A percentile compares a stretch with the other conserved stretches of the same genome.
Conservation (phyloP, 2,888 invertebrate species). For the Brachyptera risi region DNA sequence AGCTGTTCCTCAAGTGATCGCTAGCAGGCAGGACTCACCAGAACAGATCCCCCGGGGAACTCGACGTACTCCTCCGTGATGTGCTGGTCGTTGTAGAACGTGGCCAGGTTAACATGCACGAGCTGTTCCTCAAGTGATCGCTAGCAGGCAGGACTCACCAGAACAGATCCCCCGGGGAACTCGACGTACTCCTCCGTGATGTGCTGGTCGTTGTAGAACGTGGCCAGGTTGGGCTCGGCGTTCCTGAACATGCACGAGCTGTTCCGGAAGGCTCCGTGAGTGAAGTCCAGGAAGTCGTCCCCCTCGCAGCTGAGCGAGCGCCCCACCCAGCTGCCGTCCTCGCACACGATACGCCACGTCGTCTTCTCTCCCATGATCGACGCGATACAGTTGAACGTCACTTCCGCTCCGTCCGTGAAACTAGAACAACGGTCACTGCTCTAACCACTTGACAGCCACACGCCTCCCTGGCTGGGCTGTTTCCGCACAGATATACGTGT, state of each 20-base stretch:
- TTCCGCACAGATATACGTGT: too few species aligned
- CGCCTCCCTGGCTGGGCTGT: too few species aligned
- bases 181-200: conserved; percentile 72
- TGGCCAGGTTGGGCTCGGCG: conserved; percentile 73
- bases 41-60: too few species aligned
- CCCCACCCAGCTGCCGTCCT: conserved; percentile 81
- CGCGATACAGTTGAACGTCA: conserved; percentile 78
- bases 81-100: too few species aligned
- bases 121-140: too few species aligned
- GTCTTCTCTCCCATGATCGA: conserved; percentile 77
- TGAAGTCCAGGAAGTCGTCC: conserved; percentile 33
- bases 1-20: too few species aligned
- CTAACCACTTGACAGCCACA: too few species aligned
- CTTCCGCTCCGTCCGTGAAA: conserved; percentile 78
- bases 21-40: too few species aligned
- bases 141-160: conserved; percentile 58
- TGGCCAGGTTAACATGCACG: too few species aligned
- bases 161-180: conserved; percentile 68
- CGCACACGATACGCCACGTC: conserved; percentile 81
- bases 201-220: conserved; percentile 75
- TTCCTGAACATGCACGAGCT: conserved; percentile 72
- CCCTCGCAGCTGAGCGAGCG: conserved; percentile 63
- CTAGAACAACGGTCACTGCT: conserved; percentile 38
- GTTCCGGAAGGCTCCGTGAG: conserved; percentile 46
- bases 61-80: too few species aligned